Evolutionary conservation across 37 sponge, comb jelly and placozoan species (phyloP), one percentile per base, ranked within the genome.

Genomic region (Hormiphora californensis): DNA sequence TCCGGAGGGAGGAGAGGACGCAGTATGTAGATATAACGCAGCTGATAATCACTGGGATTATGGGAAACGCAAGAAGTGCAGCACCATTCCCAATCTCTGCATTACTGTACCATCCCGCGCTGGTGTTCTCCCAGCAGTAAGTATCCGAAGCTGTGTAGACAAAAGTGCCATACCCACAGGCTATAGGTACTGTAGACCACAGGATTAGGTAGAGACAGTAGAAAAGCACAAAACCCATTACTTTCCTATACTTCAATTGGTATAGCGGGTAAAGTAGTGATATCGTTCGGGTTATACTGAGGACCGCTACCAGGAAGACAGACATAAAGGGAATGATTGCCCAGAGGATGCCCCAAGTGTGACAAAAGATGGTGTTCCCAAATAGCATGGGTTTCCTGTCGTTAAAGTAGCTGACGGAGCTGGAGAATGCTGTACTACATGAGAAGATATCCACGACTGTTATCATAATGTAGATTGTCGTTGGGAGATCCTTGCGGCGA

Each of bases 41-140:
- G 81, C 81, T 73, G 44, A 73, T 73, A 22, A 73, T 73, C 28
- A 73, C 46, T 2, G 81, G 81, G 9, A 73, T 40, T 1, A 73
- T 73, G 81, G 81, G 81, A 21, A 73, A 73, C 43, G 81, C 81
- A 3, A 73, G 81, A 3, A 73, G 81, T 1, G 38, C 81, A 3
- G 81, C 81, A 8, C 81, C 81, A 46, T 73, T 73, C 12, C 19
- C 8, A 21, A 73, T 73, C 81, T 73, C 81, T 30, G 43, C 21
- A 7, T 41, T 27, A 46, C 46, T 43, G 81, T 73, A 73, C 46
- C 43, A 41, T 8, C 81, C 81, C 23, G n/a, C 9, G 46, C 27
- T 27, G 1, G 81, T 73, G 25, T 36, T 41, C 81, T 73, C 81
- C 81, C 81, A 73, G 38, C 81, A 73, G 81, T 73, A 73, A 39